phyloP scores from a whole-genome alignment of 2,113 vertebrate species.

The Protomyctophum bolini region DNA sequence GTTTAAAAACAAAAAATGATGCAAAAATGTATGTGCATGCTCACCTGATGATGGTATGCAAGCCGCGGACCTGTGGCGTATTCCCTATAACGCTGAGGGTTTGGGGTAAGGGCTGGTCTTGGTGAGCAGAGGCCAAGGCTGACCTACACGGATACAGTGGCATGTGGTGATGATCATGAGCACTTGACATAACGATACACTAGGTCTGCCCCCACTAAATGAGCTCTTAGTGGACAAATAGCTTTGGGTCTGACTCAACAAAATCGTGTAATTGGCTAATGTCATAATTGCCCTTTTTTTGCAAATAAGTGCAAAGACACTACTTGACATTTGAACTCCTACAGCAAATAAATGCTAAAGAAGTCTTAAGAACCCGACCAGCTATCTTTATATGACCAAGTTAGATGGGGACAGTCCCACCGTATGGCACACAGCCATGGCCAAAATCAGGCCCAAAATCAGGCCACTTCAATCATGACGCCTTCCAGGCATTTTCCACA shows the following conservation, averaged over 20 bases:
- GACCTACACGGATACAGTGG: constrained; percentile 73
- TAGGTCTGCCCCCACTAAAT: no score
- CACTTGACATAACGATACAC: background rate
- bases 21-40: background rate
- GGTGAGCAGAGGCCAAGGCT: constrained; percentile 88
- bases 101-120: constrained; percentile 86
- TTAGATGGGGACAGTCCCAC: no score
- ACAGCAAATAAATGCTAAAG: no score
- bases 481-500: background rate
- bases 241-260: no score
- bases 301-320: no score
- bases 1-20: background rate
- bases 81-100: constrained; percentile 87
- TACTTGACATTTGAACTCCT: no score
- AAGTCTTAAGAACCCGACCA: no score
- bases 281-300: no score
- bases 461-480: background rate
- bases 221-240: no score
- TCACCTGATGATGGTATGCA: constrained; percentile 95
- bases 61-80: constrained; percentile 89
- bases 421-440: no score
- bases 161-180: background rate
- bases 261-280: no score
- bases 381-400: no score
- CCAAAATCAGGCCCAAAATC: background rate